Evolutionary conservation across 2,113 vertebrate species (phyloP).

Genomic region (Pseudorasbora parva): DNA sequence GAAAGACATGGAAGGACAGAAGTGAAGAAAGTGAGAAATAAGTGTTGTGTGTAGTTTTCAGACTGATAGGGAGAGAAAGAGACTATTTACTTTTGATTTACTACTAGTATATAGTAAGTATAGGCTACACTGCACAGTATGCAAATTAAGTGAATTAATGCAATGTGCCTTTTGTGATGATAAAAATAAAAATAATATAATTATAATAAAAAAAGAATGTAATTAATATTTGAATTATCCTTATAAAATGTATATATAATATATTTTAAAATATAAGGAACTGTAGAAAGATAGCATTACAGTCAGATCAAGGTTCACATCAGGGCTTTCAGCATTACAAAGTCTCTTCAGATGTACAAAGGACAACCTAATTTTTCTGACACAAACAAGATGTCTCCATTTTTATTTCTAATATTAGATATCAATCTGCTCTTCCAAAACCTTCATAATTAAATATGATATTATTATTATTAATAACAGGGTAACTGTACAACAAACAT

Average conservation of each 20-base stretch:
- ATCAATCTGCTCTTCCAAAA: slow-evolving; percentile 76
- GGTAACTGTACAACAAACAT: slow-evolving; percentile 48
- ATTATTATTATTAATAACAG: slow-evolving; percentile 61
- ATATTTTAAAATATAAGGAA: neutral
- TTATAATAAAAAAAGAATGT: neutral
- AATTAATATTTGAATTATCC: neutral
- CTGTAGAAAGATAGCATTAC: neutral
- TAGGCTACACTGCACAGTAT: neutral
- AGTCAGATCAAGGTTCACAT: neutral
- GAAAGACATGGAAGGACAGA: slow-evolving; percentile 40
- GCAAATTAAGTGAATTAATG: neutral
- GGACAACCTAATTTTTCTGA: neutral
- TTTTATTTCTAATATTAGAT: slow-evolving; percentile 71
- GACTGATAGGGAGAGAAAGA: neutral
- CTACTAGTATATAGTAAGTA: neutral
- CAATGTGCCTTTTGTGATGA: neutral
- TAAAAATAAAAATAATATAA: neutral
- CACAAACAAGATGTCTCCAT: slow-evolving; percentile 30
- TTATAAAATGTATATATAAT: neutral
- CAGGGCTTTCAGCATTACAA: neutral
- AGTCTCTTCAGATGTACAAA: neutral
- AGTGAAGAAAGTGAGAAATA: slow-evolving; percentile 35
- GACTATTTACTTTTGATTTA: slow-evolving; percentile 14
- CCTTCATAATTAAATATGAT: slow-evolving; percentile 60
- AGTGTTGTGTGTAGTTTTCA: neutral